Evolutionary conservation across 2,113 vertebrate species (phyloP).

Genomic region (Eulemur macaco): DNA sequence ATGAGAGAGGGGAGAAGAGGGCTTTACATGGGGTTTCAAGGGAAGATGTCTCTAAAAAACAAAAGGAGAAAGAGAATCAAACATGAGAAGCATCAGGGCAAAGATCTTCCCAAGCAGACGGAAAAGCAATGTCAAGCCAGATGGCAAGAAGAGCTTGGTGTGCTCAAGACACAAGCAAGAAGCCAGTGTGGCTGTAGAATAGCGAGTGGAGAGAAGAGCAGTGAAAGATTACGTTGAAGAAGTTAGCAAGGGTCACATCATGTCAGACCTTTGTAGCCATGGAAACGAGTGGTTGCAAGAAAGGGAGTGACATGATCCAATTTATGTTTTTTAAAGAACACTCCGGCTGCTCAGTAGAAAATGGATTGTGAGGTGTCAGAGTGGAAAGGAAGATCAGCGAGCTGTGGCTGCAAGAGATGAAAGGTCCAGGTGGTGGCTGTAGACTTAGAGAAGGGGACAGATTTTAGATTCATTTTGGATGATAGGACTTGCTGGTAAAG

Average conservation of each 20-base stretch:
- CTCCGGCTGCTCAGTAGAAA: neutral
- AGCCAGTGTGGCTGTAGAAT: neutral
- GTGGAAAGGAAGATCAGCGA: neutral
- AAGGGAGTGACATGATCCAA: neutral
- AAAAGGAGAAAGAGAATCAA: neutral
- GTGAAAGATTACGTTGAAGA: neutral
- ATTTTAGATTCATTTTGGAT: neutral
- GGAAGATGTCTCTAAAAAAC: neutral
- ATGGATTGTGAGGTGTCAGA: neutral
- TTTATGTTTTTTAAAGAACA: neutral
- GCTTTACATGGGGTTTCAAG: neutral
- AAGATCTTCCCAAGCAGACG: neutral
- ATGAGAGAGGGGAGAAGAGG: too few species aligned
- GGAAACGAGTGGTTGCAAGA: conserved; percentile 35
- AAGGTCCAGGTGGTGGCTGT: neutral
- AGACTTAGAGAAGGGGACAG: neutral
- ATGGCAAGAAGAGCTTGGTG: neutral
- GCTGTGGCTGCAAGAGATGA: neutral
- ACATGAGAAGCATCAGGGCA: neutral
- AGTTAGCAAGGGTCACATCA: neutral
- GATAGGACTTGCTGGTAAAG: neutral
- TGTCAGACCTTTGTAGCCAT: conserved; percentile 44
- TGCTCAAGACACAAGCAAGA: neutral
- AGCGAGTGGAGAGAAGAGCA: neutral
- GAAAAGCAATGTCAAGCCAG: neutral